A percentile compares a stretch with the other conserved stretches of the same genome.
These are phyloP conservation scores for Sebastes ruberrimus DNA, from an alignment of 2,797 vertebrate species.

Conservation along the genomic window DNA sequence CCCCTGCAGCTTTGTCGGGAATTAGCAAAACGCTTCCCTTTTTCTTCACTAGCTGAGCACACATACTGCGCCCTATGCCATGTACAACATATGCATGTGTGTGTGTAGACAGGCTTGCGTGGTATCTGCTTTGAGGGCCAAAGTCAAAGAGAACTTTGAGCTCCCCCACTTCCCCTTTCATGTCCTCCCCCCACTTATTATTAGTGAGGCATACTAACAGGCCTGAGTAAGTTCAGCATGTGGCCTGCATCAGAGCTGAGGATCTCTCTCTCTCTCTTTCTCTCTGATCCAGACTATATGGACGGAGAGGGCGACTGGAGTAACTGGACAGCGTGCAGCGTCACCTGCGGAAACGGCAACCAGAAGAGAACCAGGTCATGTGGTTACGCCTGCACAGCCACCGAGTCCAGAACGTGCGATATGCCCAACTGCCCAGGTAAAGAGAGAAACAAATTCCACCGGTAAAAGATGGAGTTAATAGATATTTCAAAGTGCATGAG, in stretches of 20 bases:
- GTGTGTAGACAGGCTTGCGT: slow-evolving; percentile 17
- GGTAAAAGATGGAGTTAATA: background rate
- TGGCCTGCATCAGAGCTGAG: slow-evolving; percentile 79
- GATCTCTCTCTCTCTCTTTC: slow-evolving; percentile 48
- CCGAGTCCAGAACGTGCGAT: slow-evolving; percentile 94
- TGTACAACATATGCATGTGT: slow-evolving; percentile 1
- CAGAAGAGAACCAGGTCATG: slow-evolving; percentile 95
- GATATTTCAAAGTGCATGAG: background rate
- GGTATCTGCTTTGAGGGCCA: slow-evolving; percentile 55
- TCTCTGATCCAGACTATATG: slow-evolving; percentile 85
- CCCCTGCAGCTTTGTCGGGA: slow-evolving; percentile 19
- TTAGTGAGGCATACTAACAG: slow-evolving; percentile 79
- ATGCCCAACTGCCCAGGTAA: slow-evolving; percentile 92
- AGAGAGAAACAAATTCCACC: background rate
- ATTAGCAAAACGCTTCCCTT: slow-evolving; percentile 34
- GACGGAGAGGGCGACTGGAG: slow-evolving; percentile 96
- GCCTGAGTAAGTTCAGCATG: slow-evolving; percentile 82
- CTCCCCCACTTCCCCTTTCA: slow-evolving; percentile 59
- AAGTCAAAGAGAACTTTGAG: slow-evolving; percentile 76
- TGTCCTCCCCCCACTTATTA: slow-evolving; percentile 59
- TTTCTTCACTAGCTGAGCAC: slow-evolving; percentile 16
- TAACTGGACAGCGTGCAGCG: slow-evolving; percentile 91
- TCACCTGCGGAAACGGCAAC: slow-evolving; percentile 91
- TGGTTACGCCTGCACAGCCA: slow-evolving; percentile 94
- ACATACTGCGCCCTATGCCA: background rate